Evolutionary conservation across 1,140 invertebrate genomes (phyloP).

Genomic region (Zaprionus kolodkinae): DNA sequence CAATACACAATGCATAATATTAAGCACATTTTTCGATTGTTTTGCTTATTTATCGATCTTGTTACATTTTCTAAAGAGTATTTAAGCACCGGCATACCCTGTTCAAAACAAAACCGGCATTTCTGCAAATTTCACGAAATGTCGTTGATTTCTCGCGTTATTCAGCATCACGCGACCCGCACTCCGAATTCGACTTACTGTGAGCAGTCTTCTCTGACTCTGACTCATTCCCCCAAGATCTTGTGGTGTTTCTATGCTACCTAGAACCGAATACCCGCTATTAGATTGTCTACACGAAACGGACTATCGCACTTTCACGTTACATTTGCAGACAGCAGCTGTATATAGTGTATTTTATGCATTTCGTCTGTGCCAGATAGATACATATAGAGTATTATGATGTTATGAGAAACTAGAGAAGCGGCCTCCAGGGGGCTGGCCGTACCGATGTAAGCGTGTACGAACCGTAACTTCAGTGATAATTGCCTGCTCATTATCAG

Average conservation of each 20-base stretch:
- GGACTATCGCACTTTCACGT: slow-evolving; percentile 40
- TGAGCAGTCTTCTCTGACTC: background rate
- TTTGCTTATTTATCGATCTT: background rate
- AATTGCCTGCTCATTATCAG: slow-evolving; percentile 70
- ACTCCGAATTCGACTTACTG: slow-evolving; percentile 8
- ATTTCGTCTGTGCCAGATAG: slow-evolving; percentile 36
- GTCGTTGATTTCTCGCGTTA: slow-evolving; percentile 44
- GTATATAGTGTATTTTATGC: slow-evolving; percentile 27
- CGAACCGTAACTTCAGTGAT: slow-evolving; percentile 61
- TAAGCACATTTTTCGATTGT: background rate
- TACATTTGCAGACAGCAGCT: background rate
- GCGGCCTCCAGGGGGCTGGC: background rate
- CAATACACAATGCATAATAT: too few species aligned
- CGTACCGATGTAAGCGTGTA: slow-evolving; percentile 2
- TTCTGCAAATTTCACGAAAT: slow-evolving; percentile 11
- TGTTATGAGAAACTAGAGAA: background rate
- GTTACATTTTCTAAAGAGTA: background rate
- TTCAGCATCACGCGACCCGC: slow-evolving; percentile 63
- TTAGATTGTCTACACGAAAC: slow-evolving; percentile 70
- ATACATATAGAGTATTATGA: slow-evolving; percentile 22
- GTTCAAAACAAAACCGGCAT: slow-evolving; percentile 14
- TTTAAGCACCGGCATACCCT: background rate
- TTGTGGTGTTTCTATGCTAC: background rate
- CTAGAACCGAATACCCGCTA: slow-evolving; percentile 6
- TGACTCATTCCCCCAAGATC: slow-evolving; percentile 27